Evolutionary conservation across 1,140 invertebrate genomes (phyloP), one percentile per base, ranked within the genome.

Genomic region (Coelopa frigida): DNA sequence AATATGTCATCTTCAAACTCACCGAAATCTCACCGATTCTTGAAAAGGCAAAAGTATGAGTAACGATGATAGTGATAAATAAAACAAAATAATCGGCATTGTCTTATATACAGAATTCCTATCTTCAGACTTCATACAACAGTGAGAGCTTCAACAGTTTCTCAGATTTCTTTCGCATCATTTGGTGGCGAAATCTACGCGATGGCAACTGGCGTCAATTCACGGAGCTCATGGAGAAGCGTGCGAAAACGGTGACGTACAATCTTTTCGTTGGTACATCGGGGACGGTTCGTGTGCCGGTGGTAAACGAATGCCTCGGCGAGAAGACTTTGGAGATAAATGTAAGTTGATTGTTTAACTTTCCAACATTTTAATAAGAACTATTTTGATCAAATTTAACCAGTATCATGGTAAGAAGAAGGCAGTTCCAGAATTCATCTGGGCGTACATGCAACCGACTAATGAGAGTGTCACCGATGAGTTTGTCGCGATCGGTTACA

Each of bases 111-210:
- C n/a, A n/a, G n/a, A n/a, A n/a, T n/a, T n/a, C n/a, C n/a, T n/a
- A n/a, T n/a, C n/a, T n/a, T n/a, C n/a, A n/a, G n/a, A n/a, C n/a
- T n/a, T n/a, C n/a, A n/a, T n/a, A n/a, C n/a, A n/a, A n/a, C n/a
- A n/a, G n/a, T n/a, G n/a, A n/a, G n/a, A n/a, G n/a, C n/a, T n/a
- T n/a, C n/a, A n/a, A n/a, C n/a, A n/a, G n/a, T n/a, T n/a, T n/a
- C n/a, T n/a, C n/a, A n/a, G n/a, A n/a, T n/a, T n/a, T n/a, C n/a
- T 45, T 45, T 15, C 35, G 37, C 20, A 36, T 31, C 21, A 36
- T 45, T 15, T 45, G 43, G 43, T 45, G 43, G 43, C 29, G 32
- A 17, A 45, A 45, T 35, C 14, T 45, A 15, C 43, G 43, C 14
- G 12, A 24, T 18, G 43, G 43, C 12, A 45, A 45, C 27, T 45